These are phyloP conservation scores for Stigmatopora argus DNA, from an alignment of 2,113 vertebrate genomes.

Conservation along the genomic window DNA sequence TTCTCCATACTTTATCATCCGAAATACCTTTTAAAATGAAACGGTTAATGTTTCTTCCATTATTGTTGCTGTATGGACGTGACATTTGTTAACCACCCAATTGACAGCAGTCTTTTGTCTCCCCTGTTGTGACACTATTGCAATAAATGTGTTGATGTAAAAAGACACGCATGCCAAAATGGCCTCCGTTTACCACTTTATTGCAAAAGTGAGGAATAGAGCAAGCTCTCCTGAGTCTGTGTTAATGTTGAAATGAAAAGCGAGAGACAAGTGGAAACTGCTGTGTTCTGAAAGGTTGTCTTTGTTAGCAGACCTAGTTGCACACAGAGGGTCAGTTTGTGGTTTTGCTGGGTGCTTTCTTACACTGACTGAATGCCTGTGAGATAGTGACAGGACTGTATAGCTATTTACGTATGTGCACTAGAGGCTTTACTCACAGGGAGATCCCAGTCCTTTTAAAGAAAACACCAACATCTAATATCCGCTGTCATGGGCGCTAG, in stretches of 20 bases:
- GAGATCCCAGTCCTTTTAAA: slow-evolving; percentile 45
- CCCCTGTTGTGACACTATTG: neutral
- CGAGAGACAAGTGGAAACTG: slow-evolving; percentile 35
- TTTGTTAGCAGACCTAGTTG: slow-evolving; percentile 66
- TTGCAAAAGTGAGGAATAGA: neutral
- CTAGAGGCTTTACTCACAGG: slow-evolving; percentile 33
- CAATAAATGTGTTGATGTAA: neutral
- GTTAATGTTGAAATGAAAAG: slow-evolving; percentile 41
- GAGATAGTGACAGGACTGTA: slow-evolving; percentile 51
- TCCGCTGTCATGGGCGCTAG: neutral
- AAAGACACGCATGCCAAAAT: neutral
- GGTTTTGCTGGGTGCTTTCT: slow-evolving; percentile 60
- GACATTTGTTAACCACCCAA: neutral
- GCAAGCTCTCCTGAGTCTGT: neutral
- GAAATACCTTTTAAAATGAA: neutral
- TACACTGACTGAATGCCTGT: slow-evolving; percentile 55
- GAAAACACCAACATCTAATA: slow-evolving; percentile 24
- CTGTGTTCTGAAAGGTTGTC: slow-evolving; percentile 62
- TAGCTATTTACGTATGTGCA: slow-evolving; percentile 46
- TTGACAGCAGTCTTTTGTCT: too few relatives aligned
- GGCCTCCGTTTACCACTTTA: neutral
- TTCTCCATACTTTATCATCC: neutral
- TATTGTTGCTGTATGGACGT: neutral
- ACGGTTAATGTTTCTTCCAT: neutral
- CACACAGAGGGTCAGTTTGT: slow-evolving; percentile 67